A percentile compares a stretch with the other conserved stretches of the same genome.
Evolutionary conservation across 2,888 invertebrate species (phyloP).

Genomic region (Dasysyrphus albostriatus): DNA sequence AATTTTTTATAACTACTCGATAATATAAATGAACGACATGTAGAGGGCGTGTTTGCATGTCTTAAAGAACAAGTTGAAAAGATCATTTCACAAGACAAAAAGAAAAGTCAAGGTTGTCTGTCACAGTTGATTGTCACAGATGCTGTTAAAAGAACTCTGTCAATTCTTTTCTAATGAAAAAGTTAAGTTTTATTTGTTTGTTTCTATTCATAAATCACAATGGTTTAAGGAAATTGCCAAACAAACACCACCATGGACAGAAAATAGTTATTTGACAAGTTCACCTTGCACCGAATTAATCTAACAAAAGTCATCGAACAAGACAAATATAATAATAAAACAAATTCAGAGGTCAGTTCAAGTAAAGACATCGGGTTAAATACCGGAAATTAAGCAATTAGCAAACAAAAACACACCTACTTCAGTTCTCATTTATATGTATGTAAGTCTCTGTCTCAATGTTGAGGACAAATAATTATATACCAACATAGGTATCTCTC

Average conservation of each 20-base stretch:
- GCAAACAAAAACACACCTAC: constrained; percentile 62
- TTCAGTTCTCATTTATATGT: constrained; percentile 26
- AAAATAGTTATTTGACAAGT: constrained; percentile 34
- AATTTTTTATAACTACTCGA: not conserved
- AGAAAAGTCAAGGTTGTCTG: constrained; percentile 60
- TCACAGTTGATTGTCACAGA: constrained; percentile 1
- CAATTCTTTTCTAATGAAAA: not conserved
- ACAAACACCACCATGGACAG: constrained; percentile 21
- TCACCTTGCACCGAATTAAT: constrained; percentile 59
- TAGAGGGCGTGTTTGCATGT: constrained; percentile 47
- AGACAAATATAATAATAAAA: constrained; percentile 39
- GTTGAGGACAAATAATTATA: constrained; percentile 54
- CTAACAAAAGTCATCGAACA: constrained; percentile 46
- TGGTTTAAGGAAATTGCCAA: constrained; percentile 35
- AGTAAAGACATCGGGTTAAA: constrained; percentile 36
- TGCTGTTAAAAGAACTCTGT: not conserved
- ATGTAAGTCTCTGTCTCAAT: constrained; percentile 19
- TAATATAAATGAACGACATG: not conserved
- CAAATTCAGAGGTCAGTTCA: constrained; percentile 59
- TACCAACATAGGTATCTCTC: no score
- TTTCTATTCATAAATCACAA: constrained; percentile 25
- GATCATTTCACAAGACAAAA: not conserved
- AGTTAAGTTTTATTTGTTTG: not conserved
- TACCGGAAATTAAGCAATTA: constrained; percentile 63
- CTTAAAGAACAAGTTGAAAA: constrained; percentile 7